Evolutionary conservation across 2,888 invertebrate genomes (phyloP).

Genomic region (Eupelmus urozonus): DNA sequence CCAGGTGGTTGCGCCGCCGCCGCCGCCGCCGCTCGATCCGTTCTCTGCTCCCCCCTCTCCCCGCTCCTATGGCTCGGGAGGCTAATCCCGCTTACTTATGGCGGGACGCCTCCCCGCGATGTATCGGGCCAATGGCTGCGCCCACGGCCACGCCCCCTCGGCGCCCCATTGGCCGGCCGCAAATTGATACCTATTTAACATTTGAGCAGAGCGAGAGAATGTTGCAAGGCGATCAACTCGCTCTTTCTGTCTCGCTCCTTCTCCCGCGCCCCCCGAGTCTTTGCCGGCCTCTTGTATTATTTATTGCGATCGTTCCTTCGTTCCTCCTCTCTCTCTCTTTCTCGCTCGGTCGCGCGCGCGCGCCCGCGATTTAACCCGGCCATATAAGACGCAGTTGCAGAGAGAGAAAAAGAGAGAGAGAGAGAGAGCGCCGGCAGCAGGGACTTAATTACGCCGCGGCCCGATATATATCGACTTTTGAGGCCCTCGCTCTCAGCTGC

Average conservation of each 20-base stretch:
- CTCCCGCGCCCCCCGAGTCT: not conserved
- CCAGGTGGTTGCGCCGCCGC: constrained; percentile 62
- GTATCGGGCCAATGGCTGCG: not conserved
- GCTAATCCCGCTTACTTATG: not conserved
- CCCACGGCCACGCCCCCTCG: constrained; percentile 63
- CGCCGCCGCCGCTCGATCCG: constrained; percentile 41
- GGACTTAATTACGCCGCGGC: constrained; percentile 5
- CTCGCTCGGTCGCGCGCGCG: constrained; percentile 62
- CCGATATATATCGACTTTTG: constrained; percentile 17
- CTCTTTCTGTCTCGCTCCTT: constrained; percentile 1
- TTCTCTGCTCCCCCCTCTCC: no score
- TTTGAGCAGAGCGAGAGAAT: constrained; percentile 73
- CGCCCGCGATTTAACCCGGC: not conserved
- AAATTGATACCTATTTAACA: constrained; percentile 77
- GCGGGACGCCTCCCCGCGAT: constrained; percentile 56
- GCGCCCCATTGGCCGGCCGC: constrained; percentile 66
- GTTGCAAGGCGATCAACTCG: constrained; percentile 74
- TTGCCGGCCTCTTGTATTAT: constrained; percentile 60
- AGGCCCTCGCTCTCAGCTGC: no score
- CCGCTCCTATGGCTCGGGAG: no score
- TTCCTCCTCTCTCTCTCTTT: constrained; percentile 53
- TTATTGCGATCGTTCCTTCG: constrained; percentile 60
- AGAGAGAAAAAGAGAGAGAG: no score
- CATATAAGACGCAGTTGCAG: not conserved
- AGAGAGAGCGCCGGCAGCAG: not conserved